Base-by-base conservation (phyloP, 2,797 vertebrate species). In the Tenualosa thibaudeaui region DNA sequence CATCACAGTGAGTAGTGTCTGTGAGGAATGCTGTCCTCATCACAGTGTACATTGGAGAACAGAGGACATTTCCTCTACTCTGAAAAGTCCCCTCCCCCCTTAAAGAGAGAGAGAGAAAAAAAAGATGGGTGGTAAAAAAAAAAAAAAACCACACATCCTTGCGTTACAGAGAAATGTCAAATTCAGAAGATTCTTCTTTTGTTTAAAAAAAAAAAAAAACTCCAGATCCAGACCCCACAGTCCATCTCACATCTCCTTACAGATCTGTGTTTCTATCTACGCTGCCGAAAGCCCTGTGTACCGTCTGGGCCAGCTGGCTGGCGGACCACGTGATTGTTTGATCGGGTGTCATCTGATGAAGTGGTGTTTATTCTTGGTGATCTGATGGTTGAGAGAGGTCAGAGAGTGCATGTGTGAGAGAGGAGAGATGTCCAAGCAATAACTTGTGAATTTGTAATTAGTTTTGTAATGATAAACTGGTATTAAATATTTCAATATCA, bases 251-350 rank as follows among this genome's bases (percentile, higher is more conserved):
- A 56, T 83, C 78, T 86, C 88, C 86, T 84, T 65, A 71, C 85
- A 83, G 83, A 75, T 86, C 9, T 87, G 89, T 89, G 86, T 86
- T 83, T 93, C 96, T 98, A 99, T 99, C 98, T 98, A 95, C 97
- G 96, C 88, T 99, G 97, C 90, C 96, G 95, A 95, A 99, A 98
- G 92, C 98, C 98, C 85, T 98, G 98, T 85, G 96, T 97, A 89
- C 97, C 96, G 62, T 99, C 98, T 17, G 97, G 97, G 90, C 97
- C 96, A 89, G 96, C 92, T 9, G 97, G 97, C 91, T 99, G 97
- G 89, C 97, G 93, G 90, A 98, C 96, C 93, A 96, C 95, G 87
- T 97, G 96, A 92, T 95, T 97, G 95, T 96, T 96, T 92, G 96
- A 96, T 88, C 97, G 92, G 92, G 91, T 91, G 88, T 99, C 98